Conservation (phyloP, 2,888 invertebrate species). For the Drepana falcataria region DNA sequence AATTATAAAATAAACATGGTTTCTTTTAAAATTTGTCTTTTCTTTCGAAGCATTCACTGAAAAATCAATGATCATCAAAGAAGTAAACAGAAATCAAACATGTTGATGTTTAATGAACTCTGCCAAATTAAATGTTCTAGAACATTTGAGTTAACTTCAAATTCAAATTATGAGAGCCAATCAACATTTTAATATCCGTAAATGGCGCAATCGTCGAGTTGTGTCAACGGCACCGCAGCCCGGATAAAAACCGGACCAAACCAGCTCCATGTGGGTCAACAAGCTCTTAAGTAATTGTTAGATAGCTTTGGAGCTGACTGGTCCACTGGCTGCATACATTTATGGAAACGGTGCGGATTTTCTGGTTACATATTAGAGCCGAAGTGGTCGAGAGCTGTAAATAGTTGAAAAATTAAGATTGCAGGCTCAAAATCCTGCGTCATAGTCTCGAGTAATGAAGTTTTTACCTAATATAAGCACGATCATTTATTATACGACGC, state of each 20-base stretch:
- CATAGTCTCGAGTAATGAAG: no score
- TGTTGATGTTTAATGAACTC: neutral
- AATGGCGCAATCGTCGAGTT: slow-evolving; percentile 15
- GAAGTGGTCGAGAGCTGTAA: no score
- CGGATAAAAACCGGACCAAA: slow-evolving; percentile 31
- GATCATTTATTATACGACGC: no score
- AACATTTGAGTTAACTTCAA: slow-evolving; percentile 6
- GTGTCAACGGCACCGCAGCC: slow-evolving; percentile 23
- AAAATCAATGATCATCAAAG: no score
- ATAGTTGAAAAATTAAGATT: no score
- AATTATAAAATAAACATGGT: no score
- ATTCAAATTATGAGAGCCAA: slow-evolving; percentile 27
- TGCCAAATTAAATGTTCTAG: neutral
- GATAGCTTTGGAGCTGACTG: slow-evolving; percentile 33
- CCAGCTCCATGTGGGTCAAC: slow-evolving; percentile 46
- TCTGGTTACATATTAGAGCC: no score
- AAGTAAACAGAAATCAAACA: no score
- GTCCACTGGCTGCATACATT: slow-evolving; percentile 3
- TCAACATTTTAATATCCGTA: slow-evolving; percentile 42
- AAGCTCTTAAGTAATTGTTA: slow-evolving; percentile 55
- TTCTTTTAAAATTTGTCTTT: no score
- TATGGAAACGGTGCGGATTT: neutral
- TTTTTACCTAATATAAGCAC: no score
- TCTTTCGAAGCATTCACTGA: no score
- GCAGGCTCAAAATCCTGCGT: no score